Percentiles rank a stretch among this genome's conserved stretches.
Evolutionary conservation across 2,113 vertebrate species (phyloP).

Genomic region (Diglossa brunneiventris): DNA sequence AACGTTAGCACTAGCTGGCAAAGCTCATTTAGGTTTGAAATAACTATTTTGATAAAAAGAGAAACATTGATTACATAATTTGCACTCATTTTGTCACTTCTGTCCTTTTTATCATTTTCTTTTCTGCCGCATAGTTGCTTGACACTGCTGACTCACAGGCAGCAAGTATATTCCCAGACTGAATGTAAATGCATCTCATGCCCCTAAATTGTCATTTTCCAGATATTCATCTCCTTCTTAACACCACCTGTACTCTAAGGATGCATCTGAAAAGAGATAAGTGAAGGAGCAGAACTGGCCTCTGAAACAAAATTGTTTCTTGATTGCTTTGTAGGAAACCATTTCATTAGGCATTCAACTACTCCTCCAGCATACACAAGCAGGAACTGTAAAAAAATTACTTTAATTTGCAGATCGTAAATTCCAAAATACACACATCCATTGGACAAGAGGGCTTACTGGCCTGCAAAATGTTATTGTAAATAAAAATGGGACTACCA

Average conservation of each 20-base stretch:
- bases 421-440: neutral
- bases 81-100: conserved; percentile 60
- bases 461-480: neutral
- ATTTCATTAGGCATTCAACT: conserved; percentile 30
- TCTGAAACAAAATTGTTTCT: conserved; percentile 51
- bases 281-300: conserved; percentile 11
- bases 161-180: neutral
- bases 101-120: conserved; percentile 29
- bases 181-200: conserved; percentile 35
- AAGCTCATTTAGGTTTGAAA: conserved; percentile 34
- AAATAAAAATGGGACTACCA: neutral
- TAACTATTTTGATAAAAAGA: conserved; percentile 24
- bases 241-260: neutral
- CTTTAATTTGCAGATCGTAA: neutral
- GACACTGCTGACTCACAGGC: conserved; percentile 57
- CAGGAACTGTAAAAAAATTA: neutral
- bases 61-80: conserved; percentile 49
- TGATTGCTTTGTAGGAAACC: conserved; percentile 42
- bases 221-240: conserved; percentile 32
- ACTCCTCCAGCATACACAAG: neutral
- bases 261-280: conserved; percentile 34
- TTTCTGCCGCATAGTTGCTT: neutral
- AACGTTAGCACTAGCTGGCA: neutral
- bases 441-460: neutral
- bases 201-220: conserved; percentile 25